Base-by-base conservation (phyloP, 2,113 vertebrate species). In the Bubo bubo region DNA sequence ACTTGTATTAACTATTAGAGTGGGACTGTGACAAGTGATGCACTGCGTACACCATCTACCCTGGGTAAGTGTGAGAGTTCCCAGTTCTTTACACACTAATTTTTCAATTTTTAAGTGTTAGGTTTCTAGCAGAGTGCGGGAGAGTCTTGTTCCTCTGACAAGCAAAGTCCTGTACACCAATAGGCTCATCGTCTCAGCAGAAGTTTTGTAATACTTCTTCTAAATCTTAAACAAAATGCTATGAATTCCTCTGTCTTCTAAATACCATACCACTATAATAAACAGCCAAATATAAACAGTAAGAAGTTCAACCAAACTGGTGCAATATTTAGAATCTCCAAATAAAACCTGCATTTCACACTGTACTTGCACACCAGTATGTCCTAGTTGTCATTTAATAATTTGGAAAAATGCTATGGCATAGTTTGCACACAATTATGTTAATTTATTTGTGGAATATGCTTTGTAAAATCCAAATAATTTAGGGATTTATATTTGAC, bases 331-430 rank as follows among this genome's bases (percentile, higher is more conserved):
- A 68, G 85, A 91, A 39, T 6, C 19, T 58, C 20, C 18, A 63
- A 21, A 77, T 41, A 28, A 79, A 63, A 72, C 1, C 24, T 59
- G 5, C 27, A 10, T 52, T 84, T 41, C 68, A 75, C 26, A 41
- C 30, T 27, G 18, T 15, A 32, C 12, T 58, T 91, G 12, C 12
- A 47, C 43, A 39, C 6, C 0, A 0, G 2, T 49, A 20, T 53
- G 24, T 66, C 17, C 18, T 55, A 17, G 3, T 28, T 70, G 17
- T 59, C 14, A 10, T 7, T 67, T 64, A 74, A 28, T 79, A 53
- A 39, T 62, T 84, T 21, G 59, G 45, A 59, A 75, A 84, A 88
- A 55, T 24, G 11, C 9, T 41, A 16, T 34, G 26, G 24, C 19
- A 23, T 15, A 64, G 4, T 14, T 37, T 64, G 27, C 6, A 64